Evolutionary conservation across 2,113 vertebrate genomes (phyloP).

Genomic region (Lasiurus borealis): DNA sequence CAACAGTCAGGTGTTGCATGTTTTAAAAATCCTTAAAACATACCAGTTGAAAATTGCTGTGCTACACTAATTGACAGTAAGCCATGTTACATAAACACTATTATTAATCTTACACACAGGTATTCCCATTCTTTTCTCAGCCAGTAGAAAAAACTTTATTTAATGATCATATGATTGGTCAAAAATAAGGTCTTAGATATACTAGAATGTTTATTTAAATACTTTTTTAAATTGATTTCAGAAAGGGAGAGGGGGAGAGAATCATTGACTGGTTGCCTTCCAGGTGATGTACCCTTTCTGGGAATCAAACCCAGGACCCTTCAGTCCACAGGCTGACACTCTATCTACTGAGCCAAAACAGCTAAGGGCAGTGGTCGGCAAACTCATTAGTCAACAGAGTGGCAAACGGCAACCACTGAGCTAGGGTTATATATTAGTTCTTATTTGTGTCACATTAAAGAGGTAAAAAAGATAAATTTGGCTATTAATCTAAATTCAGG

Average conservation of each 20-base stretch:
- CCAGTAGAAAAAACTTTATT: neutral
- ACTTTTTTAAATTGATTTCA: too few species aligned
- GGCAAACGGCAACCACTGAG: too few species aligned
- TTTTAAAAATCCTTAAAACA: neutral
- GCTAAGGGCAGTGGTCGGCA: too few species aligned
- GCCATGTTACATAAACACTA: neutral
- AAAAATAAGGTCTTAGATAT: neutral
- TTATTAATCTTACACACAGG: neutral
- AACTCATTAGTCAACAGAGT: too few species aligned
- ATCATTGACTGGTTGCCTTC: too few species aligned
- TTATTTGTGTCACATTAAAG: neutral
- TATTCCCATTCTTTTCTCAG: neutral
- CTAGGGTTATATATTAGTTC: neutral
- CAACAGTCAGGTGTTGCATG: neutral
- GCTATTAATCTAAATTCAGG: neutral
- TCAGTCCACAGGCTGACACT: too few species aligned
- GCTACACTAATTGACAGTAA: neutral
- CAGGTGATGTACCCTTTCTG: too few species aligned
- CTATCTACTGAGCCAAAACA: too few species aligned
- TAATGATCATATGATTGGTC: neutral
- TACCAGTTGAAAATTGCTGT: neutral
- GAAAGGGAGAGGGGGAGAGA: too few species aligned
- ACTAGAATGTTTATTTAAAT: neutral
- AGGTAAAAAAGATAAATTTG: constrained; percentile 15
- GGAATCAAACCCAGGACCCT: too few species aligned